A percentile compares a stretch with the other conserved stretches of the same genome.
Conservation (phyloP, 2,113 vertebrate species). For the Platichthys flesus region DNA sequence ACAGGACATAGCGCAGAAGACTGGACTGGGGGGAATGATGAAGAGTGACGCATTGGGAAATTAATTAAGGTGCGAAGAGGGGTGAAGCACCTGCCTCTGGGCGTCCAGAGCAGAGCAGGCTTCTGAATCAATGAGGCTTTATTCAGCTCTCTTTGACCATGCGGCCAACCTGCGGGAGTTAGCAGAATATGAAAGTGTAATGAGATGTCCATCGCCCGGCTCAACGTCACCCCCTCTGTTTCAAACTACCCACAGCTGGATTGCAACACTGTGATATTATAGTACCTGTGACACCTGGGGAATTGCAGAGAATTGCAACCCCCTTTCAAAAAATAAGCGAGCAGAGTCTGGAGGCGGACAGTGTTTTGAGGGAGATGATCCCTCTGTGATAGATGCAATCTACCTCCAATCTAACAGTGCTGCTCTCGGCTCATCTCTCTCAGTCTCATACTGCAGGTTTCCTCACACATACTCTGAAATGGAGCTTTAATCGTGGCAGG, state of each 20-base stretch:
- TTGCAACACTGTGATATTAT: constrained; percentile 59
- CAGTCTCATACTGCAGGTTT: constrained; percentile 15
- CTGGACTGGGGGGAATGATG: constrained; percentile 47
- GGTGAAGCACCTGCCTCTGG: constrained; percentile 59
- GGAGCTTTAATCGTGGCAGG: constrained; percentile 23
- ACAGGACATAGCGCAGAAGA: constrained; percentile 35
- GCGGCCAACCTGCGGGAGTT: constrained; percentile 56
- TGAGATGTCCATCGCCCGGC: constrained; percentile 72
- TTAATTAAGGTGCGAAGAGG: constrained; percentile 70
- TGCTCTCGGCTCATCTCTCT: constrained; percentile 23
- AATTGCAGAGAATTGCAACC: constrained; percentile 57
- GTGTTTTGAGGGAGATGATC: constrained; percentile 63
- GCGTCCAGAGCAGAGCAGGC: constrained; percentile 37
- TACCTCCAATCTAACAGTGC: constrained; percentile 45
- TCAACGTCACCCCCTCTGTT: constrained; percentile 39
- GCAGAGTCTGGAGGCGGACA: constrained; percentile 41
- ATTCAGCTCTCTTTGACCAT: constrained; percentile 61
- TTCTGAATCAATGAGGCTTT: constrained; percentile 59
- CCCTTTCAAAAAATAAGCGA: constrained; percentile 38
- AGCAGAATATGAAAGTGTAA: constrained; percentile 75
- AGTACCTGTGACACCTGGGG: constrained; percentile 58
- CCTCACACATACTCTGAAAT: constrained; percentile 25
- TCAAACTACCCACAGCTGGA: constrained; percentile 47
- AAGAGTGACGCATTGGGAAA: constrained; percentile 72
- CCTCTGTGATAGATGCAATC: constrained; percentile 64